Evolutionary conservation across 92 coral and sea anemone genomes (phyloP).

Genomic region (Parazoanthus darwini): DNA sequence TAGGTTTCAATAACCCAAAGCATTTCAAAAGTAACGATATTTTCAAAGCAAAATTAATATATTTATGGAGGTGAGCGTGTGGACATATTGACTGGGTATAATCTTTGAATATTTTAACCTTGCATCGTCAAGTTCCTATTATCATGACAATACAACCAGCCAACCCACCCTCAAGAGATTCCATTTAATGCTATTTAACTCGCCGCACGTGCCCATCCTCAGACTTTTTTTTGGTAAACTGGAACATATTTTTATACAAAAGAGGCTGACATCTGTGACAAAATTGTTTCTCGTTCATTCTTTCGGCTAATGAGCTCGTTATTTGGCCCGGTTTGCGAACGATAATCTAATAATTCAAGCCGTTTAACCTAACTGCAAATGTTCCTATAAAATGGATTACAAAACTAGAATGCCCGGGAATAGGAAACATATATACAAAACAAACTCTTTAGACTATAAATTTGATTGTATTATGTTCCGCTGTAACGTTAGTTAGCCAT

Average conservation of each 20-base stretch:
- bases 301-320: not conserved
- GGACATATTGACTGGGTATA: constrained; percentile 17
- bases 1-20: not conserved
- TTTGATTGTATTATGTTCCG: not conserved
- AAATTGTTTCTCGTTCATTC: not conserved
- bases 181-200: not conserved
- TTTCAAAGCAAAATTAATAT: not conserved
- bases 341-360: too few relatives aligned
- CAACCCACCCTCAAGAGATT: not conserved
- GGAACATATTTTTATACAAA: not conserved
- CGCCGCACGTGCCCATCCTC: constrained; percentile 5
- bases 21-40: not conserved
- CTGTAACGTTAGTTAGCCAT: not conserved
- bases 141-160: constrained; percentile 3
- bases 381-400: not conserved
- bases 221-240: not conserved
- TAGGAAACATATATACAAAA: too few relatives aligned
- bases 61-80: constrained; percentile 14
- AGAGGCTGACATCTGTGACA: not conserved
- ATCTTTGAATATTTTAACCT: constrained; percentile 26
- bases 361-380: too few relatives aligned
- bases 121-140: constrained; percentile 12
- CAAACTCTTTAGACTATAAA: too few relatives aligned
- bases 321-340: not conserved
- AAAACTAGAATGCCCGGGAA: not conserved